These are phyloP conservation scores for Pandion haliaetus DNA, from an alignment of 2,113 vertebrate genomes.

Conservation along the genomic window DNA sequence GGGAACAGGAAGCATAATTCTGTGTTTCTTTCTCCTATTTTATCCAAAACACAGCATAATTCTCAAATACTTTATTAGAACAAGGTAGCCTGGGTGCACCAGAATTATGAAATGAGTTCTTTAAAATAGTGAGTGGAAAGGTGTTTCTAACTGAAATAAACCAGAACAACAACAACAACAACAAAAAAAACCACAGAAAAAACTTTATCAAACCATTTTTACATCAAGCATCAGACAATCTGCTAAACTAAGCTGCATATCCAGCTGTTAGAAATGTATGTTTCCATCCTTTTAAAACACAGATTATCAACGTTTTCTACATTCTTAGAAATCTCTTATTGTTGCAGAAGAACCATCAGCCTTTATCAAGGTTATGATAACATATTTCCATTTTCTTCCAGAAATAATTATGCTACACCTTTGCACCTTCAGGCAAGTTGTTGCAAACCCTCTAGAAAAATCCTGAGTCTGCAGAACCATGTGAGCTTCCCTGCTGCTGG, in stretches of 20 bases:
- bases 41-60: neutral
- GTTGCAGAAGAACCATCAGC: neutral
- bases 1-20: neutral
- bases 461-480: neutral
- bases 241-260: neutral
- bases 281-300: neutral
- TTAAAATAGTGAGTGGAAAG: neutral
- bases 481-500: neutral
- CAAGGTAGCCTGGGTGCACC: neutral
- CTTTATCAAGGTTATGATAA: neutral
- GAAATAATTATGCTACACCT: neutral
- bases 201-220: neutral
- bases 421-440: slow-evolving; percentile 11
- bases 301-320: neutral
- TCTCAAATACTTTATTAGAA: neutral
- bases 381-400: neutral
- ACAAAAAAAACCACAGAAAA: neutral
- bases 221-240: neutral
- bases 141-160: neutral
- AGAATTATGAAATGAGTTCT: neutral
- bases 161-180: neutral
- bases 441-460: slow-evolving; percentile 41
- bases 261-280: neutral
- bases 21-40: neutral
- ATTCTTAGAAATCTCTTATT: neutral